Base-by-base conservation (phyloP, 2,797 vertebrate species). In the Galago senegalensis region DNA sequence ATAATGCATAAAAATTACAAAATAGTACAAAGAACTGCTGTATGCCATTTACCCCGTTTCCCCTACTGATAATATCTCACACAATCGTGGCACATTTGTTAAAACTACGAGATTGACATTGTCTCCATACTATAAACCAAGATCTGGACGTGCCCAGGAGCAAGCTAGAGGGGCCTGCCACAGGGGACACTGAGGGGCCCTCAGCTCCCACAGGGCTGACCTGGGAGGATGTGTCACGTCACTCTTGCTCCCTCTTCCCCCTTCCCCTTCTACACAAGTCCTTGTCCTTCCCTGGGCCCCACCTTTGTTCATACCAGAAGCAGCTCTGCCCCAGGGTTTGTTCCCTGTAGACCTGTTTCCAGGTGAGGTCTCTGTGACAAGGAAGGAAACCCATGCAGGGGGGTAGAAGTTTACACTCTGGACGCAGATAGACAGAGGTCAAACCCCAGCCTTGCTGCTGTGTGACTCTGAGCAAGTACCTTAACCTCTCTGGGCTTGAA, bases 401-500 rank as follows among this genome's bases (percentile, higher is more conserved):
- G 18, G 27, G 17, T 40, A 10, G 56, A 34, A 10, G 20, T 34
- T 13, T 12, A 13, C 13, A 0, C 29, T 69, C 90, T 29, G 20
- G 37, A 83, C 34, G 7, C 61, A 82, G n/a, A 21, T 1, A 23
- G 70, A 76, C 40, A 23, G n/a, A 7, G 0, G 2, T 23, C 27
- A 27, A 58, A 82, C 20, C 16, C 46, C 46, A 65, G 43, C 56
- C 17, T 76, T 10, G n/a, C 16, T 0, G 20, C 91, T 95, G 92
- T 82, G 91, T 67, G 81, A 34, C 89, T 94, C 58, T 11, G 18
- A 67, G 27, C 43, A 43, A 23, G 72, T 67, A 58, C 34, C 65
- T 91, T 40, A 70, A 34, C 73, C 82, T 86, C 87, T 93, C 95
- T 93, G 94, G 49, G 12, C 84, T 79, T 96, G 56, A 0, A 1